A percentile compares a stretch with the other conserved stretches of the same genome.
Evolutionary conservation across 2,113 vertebrate species (phyloP).

Genomic region (Larimichthys polyactis): DNA sequence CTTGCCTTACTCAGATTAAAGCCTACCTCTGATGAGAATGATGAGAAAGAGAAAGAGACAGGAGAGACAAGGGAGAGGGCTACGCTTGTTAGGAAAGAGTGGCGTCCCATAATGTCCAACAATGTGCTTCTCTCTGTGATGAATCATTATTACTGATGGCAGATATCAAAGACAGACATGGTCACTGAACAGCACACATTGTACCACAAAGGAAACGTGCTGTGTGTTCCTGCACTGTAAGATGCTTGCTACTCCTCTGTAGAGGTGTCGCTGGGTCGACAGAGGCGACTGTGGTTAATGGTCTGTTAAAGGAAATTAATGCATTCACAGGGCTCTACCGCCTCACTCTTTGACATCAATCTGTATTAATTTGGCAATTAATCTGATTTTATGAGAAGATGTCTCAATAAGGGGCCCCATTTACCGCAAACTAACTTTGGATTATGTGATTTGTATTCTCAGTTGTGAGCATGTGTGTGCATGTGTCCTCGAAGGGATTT

Average conservation of each 20-base stretch:
- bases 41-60: constrained; percentile 40
- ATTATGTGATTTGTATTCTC: constrained; percentile 37
- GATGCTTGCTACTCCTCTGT: constrained; percentile 40
- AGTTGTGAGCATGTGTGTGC: background rate
- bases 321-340: constrained; percentile 43
- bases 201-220: constrained; percentile 46
- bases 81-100: constrained; percentile 40
- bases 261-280: constrained; percentile 34
- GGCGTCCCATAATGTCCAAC: constrained; percentile 53
- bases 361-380: constrained; percentile 70
- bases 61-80: constrained; percentile 40
- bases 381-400: constrained; percentile 71
- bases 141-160: constrained; percentile 64
- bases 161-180: constrained; percentile 64
- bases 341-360: constrained; percentile 49
- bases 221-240: constrained; percentile 14
- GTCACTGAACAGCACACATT: constrained; percentile 25
- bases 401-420: constrained; percentile 60
- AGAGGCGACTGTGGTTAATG: constrained; percentile 63
- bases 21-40: constrained; percentile 62
- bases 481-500: background rate
- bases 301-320: constrained; percentile 65
- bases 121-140: constrained; percentile 51
- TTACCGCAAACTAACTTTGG: constrained; percentile 26
- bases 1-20: constrained; percentile 69